Evolutionary conservation across 2,888 invertebrate genomes (phyloP).

Genomic region (Heliconius ismenius): DNA sequence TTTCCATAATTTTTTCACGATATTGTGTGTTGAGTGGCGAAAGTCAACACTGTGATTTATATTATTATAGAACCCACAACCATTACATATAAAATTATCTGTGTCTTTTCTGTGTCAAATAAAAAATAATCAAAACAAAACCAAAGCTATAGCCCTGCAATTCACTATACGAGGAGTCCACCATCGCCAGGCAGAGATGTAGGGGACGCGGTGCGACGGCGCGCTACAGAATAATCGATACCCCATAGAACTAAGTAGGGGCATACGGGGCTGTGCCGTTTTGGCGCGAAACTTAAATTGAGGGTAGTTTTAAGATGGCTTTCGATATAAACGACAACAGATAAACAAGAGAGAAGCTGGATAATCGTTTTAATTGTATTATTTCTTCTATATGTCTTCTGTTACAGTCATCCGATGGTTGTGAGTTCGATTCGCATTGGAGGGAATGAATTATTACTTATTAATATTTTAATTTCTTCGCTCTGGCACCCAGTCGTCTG

Average conservation of each 20-base stretch:
- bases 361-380: conserved; percentile 8
- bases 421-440: too few species aligned
- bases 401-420: too few species aligned
- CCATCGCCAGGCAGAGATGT: conserved; percentile 44
- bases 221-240: conserved; percentile 66
- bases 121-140: background rate
- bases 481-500: too few species aligned
- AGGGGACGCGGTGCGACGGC: conserved; percentile 51
- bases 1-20: too few species aligned
- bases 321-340: background rate
- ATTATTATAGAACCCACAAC: too few species aligned
- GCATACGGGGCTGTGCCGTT: conserved; percentile 65
- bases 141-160: background rate
- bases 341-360: too few species aligned
- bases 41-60: too few species aligned
- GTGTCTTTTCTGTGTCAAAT: background rate
- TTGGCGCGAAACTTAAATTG: conserved; percentile 57
- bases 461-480: too few species aligned
- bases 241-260: conserved; percentile 76
- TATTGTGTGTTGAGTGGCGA: too few species aligned
- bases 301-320: background rate
- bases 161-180: conserved; percentile 2
- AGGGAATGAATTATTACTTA: too few species aligned
- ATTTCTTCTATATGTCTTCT: background rate
- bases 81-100: background rate